Conservation (phyloP, 1,140 invertebrate genomes). For the Eriocheir sinensis region DNA sequence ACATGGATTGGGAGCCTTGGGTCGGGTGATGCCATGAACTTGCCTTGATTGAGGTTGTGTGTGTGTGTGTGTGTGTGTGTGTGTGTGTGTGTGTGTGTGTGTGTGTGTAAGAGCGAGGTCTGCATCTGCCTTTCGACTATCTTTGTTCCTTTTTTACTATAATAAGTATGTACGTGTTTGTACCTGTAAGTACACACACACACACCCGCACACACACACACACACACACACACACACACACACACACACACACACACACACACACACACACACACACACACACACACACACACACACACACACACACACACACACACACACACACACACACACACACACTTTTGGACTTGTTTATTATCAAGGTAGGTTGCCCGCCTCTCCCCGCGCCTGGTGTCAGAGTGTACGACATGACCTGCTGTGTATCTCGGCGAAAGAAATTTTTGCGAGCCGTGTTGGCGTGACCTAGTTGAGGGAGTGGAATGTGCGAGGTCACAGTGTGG, state of each 20-base stretch:
- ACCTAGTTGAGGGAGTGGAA: conserved; percentile 11
- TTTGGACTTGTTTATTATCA: not conserved
- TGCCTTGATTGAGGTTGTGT: too few species aligned
- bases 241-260: conserved; percentile 21
- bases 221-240: not conserved
- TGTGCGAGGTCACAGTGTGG: conserved; percentile 8
- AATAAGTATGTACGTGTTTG: too few species aligned
- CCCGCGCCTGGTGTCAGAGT: not conserved
- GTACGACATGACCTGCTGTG: conserved; percentile 10
- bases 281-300: conserved; percentile 33
- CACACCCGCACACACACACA: not conserved
- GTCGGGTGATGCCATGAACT: too few species aligned
- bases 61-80: too few species aligned
- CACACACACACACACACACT: not conserved
- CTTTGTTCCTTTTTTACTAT: too few species aligned
- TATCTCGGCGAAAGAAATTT: not conserved
- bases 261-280: conserved; percentile 35
- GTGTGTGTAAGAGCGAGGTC: too few species aligned
- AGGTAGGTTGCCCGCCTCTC: not conserved
- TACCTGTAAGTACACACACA: too few species aligned
- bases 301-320: conserved; percentile 25
- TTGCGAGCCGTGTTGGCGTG: conserved; percentile 11
- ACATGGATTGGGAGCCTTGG: too few species aligned
- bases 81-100: too few species aligned
- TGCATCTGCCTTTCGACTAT: too few species aligned